phyloP scores from a whole-genome alignment of 2,113 vertebrate species.

The Callorhinus ursinus region DNA sequence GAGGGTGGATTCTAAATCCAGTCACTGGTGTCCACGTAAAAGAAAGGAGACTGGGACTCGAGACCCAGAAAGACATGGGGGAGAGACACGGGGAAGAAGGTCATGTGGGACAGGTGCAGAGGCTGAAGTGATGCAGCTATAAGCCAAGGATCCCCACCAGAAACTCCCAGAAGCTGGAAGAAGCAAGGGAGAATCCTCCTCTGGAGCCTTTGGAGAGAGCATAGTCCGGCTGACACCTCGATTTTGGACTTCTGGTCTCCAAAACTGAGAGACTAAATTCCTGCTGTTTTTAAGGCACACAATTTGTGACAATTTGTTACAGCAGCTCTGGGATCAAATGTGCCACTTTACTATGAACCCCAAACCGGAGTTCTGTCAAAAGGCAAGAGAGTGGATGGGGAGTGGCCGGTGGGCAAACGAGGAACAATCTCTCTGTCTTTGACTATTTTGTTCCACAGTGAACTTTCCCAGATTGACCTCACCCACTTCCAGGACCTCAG shows the following conservation, averaged over 20 bases:
- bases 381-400: not conserved
- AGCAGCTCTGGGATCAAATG: not conserved
- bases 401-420: fast-evolving
- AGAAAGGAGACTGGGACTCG: not conserved
- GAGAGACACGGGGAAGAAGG: not conserved
- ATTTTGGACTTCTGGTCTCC: not conserved
- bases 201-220: not conserved
- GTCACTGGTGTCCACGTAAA: not conserved
- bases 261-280: not conserved
- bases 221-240: fast-evolving
- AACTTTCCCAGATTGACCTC: not conserved
- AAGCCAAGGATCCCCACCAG: not conserved
- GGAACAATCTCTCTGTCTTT: fast-evolving
- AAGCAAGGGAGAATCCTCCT: fast-evolving
- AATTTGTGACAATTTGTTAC: not conserved
- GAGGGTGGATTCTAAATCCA: not conserved
- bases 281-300: not conserved
- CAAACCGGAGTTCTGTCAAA: not conserved
- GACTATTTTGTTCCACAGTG: fast-evolving
- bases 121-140: fast-evolving
- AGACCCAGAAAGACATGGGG: not conserved
- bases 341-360: no score
- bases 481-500: not conserved
- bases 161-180: not conserved
- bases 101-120: not conserved